Percentiles rank a stretch among this genome's conserved stretches.
These are phyloP conservation scores for Acipenser ruthenus DNA, from an alignment of 2,797 vertebrate genomes.

Conservation along the genomic window DNA sequence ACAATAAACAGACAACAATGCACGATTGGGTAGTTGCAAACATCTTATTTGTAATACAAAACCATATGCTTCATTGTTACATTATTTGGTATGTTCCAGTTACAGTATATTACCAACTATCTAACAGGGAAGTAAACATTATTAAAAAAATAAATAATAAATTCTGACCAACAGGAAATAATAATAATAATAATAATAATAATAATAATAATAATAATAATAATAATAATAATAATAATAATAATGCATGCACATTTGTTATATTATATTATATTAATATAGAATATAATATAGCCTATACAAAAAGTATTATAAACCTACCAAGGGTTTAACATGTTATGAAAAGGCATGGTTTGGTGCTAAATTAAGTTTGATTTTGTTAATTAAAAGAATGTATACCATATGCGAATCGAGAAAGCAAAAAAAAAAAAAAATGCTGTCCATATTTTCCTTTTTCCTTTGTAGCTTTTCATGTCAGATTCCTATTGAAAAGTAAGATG, in stretches of 20 bases:
- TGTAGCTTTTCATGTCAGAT: conserved; percentile 92
- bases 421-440: conserved; percentile 55
- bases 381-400: conserved; percentile 57
- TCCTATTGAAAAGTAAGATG: conserved; percentile 99
- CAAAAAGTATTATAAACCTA: neutral
- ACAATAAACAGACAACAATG: neutral
- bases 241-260: neutral
- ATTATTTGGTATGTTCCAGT: no score
- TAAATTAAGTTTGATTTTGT: conserved; percentile 49
- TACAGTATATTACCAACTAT: no score
- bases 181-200: neutral
- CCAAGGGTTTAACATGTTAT: neutral
- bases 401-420: conserved; percentile 33
- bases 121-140: no score
- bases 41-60: no score
- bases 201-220: neutral
- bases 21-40: no score
- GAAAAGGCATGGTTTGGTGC: conserved; percentile 30
- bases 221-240: conserved; percentile 4
- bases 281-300: conserved; percentile 32
- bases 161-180: no score
- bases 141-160: no score
- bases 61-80: no score
- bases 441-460: conserved; percentile 74
- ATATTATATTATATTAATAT: conserved; percentile 23